Conservation (phyloP, 2,113 vertebrate species). For the Nesoenas mayeri region DNA sequence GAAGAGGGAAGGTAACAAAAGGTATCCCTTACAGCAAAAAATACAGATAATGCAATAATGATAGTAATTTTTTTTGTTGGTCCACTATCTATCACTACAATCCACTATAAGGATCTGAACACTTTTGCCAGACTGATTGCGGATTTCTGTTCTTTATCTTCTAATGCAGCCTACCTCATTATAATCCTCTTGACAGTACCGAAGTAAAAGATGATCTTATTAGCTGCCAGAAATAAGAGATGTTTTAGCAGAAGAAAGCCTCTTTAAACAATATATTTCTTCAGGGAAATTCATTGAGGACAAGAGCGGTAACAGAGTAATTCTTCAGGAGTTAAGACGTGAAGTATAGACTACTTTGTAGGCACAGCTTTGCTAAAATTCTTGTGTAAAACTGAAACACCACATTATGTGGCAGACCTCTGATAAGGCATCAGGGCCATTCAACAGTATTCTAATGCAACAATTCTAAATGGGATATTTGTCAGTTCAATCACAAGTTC, state of each 20-base stretch:
- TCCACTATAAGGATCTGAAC: neutral
- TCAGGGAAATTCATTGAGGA: neutral
- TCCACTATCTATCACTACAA: neutral
- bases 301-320: neutral
- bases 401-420: neutral
- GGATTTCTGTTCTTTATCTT: neutral
- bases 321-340: neutral
- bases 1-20: neutral
- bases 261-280: slow-evolving; percentile 19
- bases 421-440: neutral
- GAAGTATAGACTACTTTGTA: neutral
- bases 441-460: neutral
- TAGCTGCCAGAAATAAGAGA: slow-evolving; percentile 21
- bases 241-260: slow-evolving; percentile 2
- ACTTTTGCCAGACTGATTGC: neutral
- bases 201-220: slow-evolving; percentile 3
- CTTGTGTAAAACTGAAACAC: neutral
- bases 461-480: neutral
- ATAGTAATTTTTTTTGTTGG: neutral
- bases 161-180: neutral
- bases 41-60: neutral
- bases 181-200: neutral
- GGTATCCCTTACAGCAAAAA: neutral
- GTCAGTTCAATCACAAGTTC: neutral
- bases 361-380: neutral